phyloP scores from a whole-genome alignment of 2,888 invertebrate genomes.

The Helicoverpa assulta region DNA sequence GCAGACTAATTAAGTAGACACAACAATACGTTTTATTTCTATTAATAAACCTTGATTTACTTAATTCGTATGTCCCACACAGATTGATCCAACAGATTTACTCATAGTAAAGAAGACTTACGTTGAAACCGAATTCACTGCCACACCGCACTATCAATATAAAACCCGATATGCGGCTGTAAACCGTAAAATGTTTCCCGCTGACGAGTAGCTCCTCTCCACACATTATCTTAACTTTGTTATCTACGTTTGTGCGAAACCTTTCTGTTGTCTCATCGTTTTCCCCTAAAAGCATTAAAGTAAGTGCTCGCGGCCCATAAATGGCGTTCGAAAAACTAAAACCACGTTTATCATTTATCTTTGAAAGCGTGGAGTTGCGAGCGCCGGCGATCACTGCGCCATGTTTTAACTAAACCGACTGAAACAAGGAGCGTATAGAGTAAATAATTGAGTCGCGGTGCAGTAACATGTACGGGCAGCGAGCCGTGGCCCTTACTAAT shows the following conservation, averaged over 20 bases:
- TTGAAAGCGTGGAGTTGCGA: slow-evolving; percentile 56
- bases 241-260: slow-evolving; percentile 40
- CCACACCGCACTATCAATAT: slow-evolving; percentile 35
- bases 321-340: slow-evolving; percentile 61
- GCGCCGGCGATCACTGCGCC: slow-evolving; percentile 50
- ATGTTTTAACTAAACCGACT: slow-evolving; percentile 51
- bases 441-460: slow-evolving; percentile 67
- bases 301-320: slow-evolving; percentile 65
- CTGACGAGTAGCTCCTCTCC: slow-evolving; percentile 39
- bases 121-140: slow-evolving; percentile 38
- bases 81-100: neutral
- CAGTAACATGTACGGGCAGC: slow-evolving; percentile 53
- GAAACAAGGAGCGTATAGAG: slow-evolving; percentile 61
- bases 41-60: too few species aligned
- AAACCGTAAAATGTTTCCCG: slow-evolving; percentile 51
- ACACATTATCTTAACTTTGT: slow-evolving; percentile 56
- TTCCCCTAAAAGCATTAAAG: slow-evolving; percentile 64
- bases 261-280: slow-evolving; percentile 62
- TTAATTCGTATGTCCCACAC: too few species aligned
- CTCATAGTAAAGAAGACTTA: neutral
- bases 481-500: slow-evolving; percentile 51
- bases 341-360: slow-evolving; percentile 68
- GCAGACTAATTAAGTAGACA: too few species aligned
- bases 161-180: slow-evolving; percentile 40
- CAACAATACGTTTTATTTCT: too few species aligned